Evolutionary conservation across 2,797 vertebrate species (phyloP).

Genomic region (Pangasius mekongensis): DNA sequence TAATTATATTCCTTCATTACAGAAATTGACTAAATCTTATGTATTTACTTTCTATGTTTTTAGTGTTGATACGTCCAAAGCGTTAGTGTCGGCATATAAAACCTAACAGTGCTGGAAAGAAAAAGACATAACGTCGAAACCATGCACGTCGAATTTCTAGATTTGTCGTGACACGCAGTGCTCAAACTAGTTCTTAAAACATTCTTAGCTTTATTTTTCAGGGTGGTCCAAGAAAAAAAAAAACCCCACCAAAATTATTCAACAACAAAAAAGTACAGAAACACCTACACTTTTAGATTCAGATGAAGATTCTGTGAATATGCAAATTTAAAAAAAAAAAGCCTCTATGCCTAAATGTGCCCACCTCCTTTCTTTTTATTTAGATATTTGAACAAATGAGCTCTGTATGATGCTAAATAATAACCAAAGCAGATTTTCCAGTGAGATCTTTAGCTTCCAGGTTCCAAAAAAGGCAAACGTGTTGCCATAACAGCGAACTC

Average conservation of each 20-base stretch:
- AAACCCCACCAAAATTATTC: background rate
- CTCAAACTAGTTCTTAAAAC: background rate
- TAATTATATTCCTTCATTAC: background rate
- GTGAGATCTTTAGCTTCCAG: background rate
- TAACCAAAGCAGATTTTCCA: background rate
- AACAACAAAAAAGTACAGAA: background rate
- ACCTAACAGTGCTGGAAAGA: background rate
- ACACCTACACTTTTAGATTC: background rate
- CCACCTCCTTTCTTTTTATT: background rate
- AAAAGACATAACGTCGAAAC: background rate
- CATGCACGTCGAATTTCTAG: background rate
- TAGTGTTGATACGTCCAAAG: background rate
- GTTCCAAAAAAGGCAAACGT: background rate
- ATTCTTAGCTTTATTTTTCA: background rate
- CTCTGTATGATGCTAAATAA: background rate
- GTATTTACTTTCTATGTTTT: background rate
- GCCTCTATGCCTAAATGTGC: background rate
- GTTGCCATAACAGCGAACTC: background rate
- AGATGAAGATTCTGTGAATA: background rate
- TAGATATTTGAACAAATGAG: background rate
- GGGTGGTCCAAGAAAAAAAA: background rate
- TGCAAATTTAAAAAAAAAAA: background rate
- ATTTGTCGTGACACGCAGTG: background rate
- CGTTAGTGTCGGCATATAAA: background rate
- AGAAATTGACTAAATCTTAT: background rate